Conservation (phyloP, 1,140 invertebrate genomes). For the Grapholita molesta region DNA sequence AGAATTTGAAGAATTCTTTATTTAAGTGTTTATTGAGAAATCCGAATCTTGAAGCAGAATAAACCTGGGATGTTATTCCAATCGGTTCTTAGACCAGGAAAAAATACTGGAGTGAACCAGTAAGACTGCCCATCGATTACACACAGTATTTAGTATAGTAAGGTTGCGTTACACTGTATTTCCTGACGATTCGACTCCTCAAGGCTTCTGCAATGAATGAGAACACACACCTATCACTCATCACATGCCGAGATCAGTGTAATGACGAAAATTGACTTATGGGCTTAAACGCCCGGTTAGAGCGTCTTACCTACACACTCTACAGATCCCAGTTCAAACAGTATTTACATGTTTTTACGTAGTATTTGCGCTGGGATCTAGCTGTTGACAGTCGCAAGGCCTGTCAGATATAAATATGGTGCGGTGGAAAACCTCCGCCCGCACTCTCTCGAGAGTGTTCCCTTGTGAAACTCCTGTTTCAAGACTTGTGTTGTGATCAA, state of each 20-base stretch:
- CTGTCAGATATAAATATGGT: conserved; percentile 61
- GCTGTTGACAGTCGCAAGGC: conserved; percentile 54
- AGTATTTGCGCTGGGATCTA: conserved; percentile 62
- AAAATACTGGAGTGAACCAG: too few relatives aligned
- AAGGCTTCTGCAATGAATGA: too few relatives aligned
- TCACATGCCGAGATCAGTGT: not conserved
- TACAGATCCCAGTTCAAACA: conserved; percentile 62
- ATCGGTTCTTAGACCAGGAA: too few relatives aligned
- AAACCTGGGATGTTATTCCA: too few relatives aligned
- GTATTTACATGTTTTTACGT: conserved; percentile 63
- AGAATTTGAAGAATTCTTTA: too few relatives aligned
- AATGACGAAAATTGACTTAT: not conserved
- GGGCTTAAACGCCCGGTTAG: not conserved
- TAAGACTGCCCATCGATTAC: not conserved
- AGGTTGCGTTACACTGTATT: not conserved
- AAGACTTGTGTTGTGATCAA: conserved; percentile 52
- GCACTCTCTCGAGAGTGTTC: conserved; percentile 64
- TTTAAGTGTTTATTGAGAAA: too few relatives aligned
- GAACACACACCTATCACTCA: not conserved
- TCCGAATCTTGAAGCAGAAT: too few relatives aligned
- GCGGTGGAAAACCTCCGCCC: conserved; percentile 27
- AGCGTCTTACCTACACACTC: not conserved
- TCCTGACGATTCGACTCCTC: not conserved
- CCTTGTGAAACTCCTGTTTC: conserved; percentile 23
- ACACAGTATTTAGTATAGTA: not conserved